These are phyloP conservation scores for Chaenocephalus aceratus DNA, from an alignment of 2,113 vertebrate genomes.

Conservation along the genomic window DNA sequence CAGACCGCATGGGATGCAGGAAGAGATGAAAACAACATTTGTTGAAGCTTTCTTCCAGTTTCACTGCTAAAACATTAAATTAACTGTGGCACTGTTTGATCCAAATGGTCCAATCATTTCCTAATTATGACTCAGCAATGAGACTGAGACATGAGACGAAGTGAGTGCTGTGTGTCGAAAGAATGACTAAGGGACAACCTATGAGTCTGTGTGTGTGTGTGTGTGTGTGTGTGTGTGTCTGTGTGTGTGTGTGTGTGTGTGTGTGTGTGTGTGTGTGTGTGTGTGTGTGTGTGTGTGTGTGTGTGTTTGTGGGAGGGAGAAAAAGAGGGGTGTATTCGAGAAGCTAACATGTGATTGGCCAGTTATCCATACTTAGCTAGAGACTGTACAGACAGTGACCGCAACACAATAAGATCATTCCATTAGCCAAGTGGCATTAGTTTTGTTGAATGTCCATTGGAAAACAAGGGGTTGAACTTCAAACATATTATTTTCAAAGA, in stretches of 20 bases:
- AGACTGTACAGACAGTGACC: conserved; percentile 35
- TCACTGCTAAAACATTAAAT: conserved; percentile 25
- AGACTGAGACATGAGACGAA: conserved; percentile 35
- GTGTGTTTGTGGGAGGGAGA: neutral
- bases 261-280: neutral
- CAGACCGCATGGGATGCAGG: neutral
- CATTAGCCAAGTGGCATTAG: conserved; percentile 19
- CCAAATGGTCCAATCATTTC: conserved; percentile 37
- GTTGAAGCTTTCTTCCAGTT: conserved; percentile 33
- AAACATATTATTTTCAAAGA: neutral
- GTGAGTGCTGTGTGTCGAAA: conserved; percentile 39
- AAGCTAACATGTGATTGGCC: conserved; percentile 55
- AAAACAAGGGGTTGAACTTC: conserved; percentile 2
- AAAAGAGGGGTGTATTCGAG: conserved; percentile 49
- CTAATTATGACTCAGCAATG: conserved; percentile 57
- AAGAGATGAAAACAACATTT: conserved; percentile 53
- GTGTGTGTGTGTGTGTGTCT: conserved; percentile 15
- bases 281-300: neutral
- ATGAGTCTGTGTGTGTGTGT: conserved; percentile 34
- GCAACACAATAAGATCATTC: conserved; percentile 33
- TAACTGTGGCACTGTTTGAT: conserved; percentile 37
- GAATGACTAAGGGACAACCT: conserved; percentile 59
- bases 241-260: neutral
- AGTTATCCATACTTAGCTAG: conserved; percentile 12
- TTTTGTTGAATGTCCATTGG: conserved; percentile 7